phyloP scores from a whole-genome alignment of 1,140 invertebrate genomes.

The Episyrphus balteatus region DNA sequence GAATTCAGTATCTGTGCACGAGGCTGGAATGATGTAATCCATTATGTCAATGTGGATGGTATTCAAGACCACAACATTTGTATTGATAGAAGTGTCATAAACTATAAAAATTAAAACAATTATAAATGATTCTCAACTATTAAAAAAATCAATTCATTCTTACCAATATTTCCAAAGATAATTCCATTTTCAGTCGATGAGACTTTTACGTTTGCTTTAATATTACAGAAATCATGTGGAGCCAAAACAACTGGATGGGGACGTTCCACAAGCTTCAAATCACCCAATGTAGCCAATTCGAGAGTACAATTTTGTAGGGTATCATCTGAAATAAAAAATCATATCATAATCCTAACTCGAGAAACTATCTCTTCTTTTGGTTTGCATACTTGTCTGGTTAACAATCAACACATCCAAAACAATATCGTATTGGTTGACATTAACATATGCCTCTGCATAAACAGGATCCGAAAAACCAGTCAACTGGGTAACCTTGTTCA shows the following conservation, averaged over 20 bases:
- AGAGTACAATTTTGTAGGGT: slow-evolving; percentile 96
- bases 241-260: slow-evolving; percentile 90
- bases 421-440: slow-evolving; percentile 99
- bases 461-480: slow-evolving; percentile 99
- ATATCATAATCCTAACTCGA: not conserved
- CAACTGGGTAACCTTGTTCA: slow-evolving; percentile 91
- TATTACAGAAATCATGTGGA: slow-evolving; percentile 94
- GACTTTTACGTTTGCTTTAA: slow-evolving; percentile 91
- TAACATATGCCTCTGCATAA: slow-evolving; percentile 97
- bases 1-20: slow-evolving; percentile 92
- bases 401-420: slow-evolving; percentile 95
- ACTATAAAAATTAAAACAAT: slow-evolving; percentile 44
- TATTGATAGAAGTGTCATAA: slow-evolving; percentile 88
- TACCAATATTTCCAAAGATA: slow-evolving; percentile 98
- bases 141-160: slow-evolving; percentile 5
- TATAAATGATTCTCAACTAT: not conserved
- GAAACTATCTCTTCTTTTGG: not conserved
- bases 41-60: slow-evolving; percentile 99
- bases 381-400: slow-evolving; percentile 75
- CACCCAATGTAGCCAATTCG: slow-evolving; percentile 94
- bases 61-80: slow-evolving; percentile 95
- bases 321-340: slow-evolving; percentile 47
- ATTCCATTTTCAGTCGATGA: slow-evolving; percentile 98
- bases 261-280: slow-evolving; percentile 95
- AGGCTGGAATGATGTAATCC: slow-evolving; percentile 98